A percentile compares a stretch with the other conserved stretches of the same genome.
These are phyloP conservation scores for Narcine bancroftii DNA, from an alignment of 2,113 vertebrate genomes.

Conservation along the genomic window DNA sequence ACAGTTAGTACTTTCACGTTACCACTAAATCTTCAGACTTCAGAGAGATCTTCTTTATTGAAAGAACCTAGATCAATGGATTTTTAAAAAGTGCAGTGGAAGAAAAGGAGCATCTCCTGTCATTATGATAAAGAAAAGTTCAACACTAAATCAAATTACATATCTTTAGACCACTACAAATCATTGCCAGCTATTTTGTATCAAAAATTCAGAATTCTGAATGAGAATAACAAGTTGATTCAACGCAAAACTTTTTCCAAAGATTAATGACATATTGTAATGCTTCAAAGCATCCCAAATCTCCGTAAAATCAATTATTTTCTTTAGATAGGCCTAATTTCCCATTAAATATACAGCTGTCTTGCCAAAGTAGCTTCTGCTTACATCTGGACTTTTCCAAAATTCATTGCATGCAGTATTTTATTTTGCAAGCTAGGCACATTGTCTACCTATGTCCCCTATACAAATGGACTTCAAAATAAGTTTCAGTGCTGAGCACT, in stretches of 20 bases:
- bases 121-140: background rate
- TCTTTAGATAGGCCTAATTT: background rate
- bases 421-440: background rate
- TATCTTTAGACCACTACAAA: background rate
- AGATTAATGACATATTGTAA: background rate
- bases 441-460: background rate
- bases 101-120: background rate
- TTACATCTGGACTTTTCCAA: background rate
- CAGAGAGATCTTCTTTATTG: background rate
- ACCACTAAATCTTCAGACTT: too few species aligned
- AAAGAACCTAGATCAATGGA: background rate
- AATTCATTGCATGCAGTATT: background rate
- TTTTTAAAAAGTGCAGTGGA: background rate
- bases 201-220: background rate
- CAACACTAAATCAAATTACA: background rate
- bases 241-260: background rate
- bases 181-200: background rate
- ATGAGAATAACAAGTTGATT: background rate
- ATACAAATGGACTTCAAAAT: background rate
- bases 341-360: background rate
- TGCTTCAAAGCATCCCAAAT: background rate
- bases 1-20: too few species aligned
- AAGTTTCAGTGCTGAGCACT: background rate
- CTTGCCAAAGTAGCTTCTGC: constrained; percentile 5
- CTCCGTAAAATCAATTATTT: background rate